Evolutionary conservation across 2,888 invertebrate genomes (phyloP).

Genomic region (Pseudococcus longispinus): DNA sequence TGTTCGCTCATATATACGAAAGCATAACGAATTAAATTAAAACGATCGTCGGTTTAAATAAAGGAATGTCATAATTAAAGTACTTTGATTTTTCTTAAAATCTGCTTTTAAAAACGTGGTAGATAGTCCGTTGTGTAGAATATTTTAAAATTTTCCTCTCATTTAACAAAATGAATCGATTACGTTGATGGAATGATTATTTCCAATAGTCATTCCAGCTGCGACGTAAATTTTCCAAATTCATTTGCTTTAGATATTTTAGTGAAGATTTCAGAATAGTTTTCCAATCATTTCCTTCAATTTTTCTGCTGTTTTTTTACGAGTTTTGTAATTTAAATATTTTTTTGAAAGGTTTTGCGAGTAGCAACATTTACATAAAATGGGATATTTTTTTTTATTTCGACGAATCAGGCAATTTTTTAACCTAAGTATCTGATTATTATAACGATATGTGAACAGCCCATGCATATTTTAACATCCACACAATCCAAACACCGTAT

Average conservation of each 20-base stretch:
- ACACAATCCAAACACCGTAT: no score
- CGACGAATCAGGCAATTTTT: background rate
- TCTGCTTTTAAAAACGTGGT: background rate
- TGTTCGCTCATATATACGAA: background rate
- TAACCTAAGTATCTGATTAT: no score
- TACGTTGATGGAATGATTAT: no score
- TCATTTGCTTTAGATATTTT: no score
- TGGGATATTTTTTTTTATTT: background rate
- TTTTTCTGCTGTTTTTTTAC: background rate
- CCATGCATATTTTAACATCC: no score
- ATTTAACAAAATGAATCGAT: no score
- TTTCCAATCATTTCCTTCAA: no score
- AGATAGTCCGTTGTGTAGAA: background rate
- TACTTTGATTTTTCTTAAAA: slow-evolving; percentile 37
- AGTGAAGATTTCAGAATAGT: no score
- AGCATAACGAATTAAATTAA: background rate
- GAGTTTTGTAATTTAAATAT: background rate
- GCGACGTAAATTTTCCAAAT: no score
- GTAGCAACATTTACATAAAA: background rate
- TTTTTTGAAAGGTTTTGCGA: background rate
- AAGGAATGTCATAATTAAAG: background rate
- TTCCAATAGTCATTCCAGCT: no score
- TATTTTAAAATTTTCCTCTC: background rate
- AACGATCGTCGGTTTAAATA: background rate
- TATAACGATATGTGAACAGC: no score